phyloP scores from a whole-genome alignment of 1,140 invertebrate genomes.

The Trichomalopsis sarcophagae region DNA sequence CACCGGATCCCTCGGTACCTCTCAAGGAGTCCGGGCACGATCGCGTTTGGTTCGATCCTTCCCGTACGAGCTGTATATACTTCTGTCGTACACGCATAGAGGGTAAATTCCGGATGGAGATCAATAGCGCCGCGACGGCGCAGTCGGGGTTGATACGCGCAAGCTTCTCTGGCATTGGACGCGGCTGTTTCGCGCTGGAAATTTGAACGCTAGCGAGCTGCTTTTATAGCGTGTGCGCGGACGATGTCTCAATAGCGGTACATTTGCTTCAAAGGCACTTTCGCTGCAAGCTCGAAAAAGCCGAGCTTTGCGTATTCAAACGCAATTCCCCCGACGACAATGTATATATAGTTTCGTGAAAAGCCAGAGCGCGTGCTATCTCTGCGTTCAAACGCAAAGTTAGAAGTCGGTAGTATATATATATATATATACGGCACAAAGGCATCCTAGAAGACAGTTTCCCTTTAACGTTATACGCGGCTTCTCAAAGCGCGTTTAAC shows the following conservation, averaged over 20 bases:
- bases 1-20: neutral
- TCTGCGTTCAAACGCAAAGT: too few species aligned
- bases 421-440: neutral
- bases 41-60: conserved; percentile 3
- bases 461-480: neutral
- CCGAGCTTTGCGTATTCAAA: too few species aligned
- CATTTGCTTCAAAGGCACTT: too few species aligned
- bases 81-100: neutral
- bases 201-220: neutral
- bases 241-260: too few species aligned
- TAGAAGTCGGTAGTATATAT: too few species aligned
- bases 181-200: neutral
- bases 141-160: neutral
- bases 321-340: too few species aligned
- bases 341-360: too few species aligned
- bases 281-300: too few species aligned
- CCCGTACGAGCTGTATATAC: neutral
- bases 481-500: neutral
- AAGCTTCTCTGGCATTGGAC: neutral
- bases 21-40: conserved; percentile 10
- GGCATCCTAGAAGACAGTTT: neutral
- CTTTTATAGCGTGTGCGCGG: too few species aligned
- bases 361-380: too few species aligned
- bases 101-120: neutral
- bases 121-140: conserved; percentile 13